Conservation (phyloP, 1,140 invertebrate genomes). For the Drosophila leontia region DNA sequence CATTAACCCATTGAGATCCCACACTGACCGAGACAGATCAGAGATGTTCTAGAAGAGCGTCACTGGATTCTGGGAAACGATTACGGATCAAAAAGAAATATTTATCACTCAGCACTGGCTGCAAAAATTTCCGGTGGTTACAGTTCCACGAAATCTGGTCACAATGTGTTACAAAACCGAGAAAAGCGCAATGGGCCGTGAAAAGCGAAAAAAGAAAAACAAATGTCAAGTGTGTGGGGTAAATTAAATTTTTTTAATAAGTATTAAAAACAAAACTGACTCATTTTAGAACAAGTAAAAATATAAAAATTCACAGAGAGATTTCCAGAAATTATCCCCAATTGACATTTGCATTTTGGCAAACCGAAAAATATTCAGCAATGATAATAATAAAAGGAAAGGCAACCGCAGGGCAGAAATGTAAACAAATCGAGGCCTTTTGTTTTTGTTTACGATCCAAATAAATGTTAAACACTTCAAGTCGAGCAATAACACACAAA, state of each 20-base stretch:
- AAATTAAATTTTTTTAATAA: conserved; percentile 5
- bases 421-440: conserved; percentile 46
- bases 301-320: conserved; percentile 2
- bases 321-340: conserved; percentile 12
- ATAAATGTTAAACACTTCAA: conserved; percentile 62
- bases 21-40: conserved; percentile 17
- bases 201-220: conserved; percentile 36
- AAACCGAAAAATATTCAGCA: conserved; percentile 43
- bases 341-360: conserved; percentile 61
- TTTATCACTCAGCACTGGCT: conserved; percentile 42
- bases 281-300: conserved; percentile 28
- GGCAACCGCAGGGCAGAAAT: conserved; percentile 28
- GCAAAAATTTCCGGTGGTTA: conserved; percentile 35
- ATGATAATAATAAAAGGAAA: conserved; percentile 35
- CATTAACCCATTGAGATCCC: conserved; percentile 32
- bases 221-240: conserved; percentile 48
- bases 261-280: conserved; percentile 11
- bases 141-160: conserved; percentile 71
- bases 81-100: conserved; percentile 22
- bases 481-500: conserved; percentile 42
- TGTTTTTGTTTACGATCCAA: conserved; percentile 41
- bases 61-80: conserved; percentile 21
- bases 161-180: conserved; percentile 74
- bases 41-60: conserved; percentile 7
- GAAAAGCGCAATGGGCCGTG: conserved; percentile 48